Evolutionary conservation across 2,888 invertebrate species (phyloP), one percentile per base, ranked within the genome.

Genomic region (Athetis lepigone): DNA sequence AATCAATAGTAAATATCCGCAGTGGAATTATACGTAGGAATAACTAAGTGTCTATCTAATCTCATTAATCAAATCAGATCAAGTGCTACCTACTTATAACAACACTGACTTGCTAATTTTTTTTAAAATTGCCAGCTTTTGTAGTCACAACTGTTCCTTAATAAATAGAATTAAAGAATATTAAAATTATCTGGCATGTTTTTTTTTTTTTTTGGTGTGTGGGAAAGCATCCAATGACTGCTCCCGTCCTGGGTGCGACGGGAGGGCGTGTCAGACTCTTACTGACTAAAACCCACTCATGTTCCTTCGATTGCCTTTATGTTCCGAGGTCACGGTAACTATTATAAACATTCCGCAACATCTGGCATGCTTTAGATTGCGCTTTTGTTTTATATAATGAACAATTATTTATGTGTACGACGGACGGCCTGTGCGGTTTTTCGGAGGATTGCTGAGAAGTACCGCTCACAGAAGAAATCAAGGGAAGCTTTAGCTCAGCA

Each of bases 1-100:
- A 62, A 62, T 42, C 11, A 63, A 62, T 18, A 37, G 21, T n/a
- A 42, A 47, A 43, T 47, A 33, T 50, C 29, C 37, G 49, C 67
- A 59, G 19, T 47, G 47, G 25, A 66, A 65, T 58, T 42, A 61
- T 42, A 56, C 4, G 11, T 56, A 33, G 33, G 4, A 13, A 19
- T 19, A 29, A 5, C n/a, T 13, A n/a, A 8, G 13, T 9, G 16
- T 23, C 3, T 50, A 67, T 45, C 33, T 45, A 39, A 66, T 67
- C 67, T 13, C 2, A 5, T 6, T 59, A 33, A 59, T 50, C 59
- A 11, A 64, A 56, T 56, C 46, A 25, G n/a, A 23, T 45, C 16
- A 16, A 46, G 8, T 16, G 21, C 45, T 46, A 16, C 55, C 45
- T 46, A 16, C 55, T 27, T 27, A 19, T 40, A 40, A 54, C 13